Conservation (phyloP, 1,140 invertebrate genomes). For the Magallana gigas region DNA sequence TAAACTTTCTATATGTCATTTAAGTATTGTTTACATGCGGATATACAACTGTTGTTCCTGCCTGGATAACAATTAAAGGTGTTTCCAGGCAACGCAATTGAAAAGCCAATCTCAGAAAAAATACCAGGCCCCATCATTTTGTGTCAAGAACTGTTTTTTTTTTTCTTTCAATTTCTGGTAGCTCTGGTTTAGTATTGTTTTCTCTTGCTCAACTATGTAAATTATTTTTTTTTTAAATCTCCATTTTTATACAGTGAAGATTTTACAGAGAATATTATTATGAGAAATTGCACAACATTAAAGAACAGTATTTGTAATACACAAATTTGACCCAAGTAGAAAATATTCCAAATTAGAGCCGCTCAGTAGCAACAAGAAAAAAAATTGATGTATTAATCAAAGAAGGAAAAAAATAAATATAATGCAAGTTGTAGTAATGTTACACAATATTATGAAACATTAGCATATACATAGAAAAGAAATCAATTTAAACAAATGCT, state of each 20-base stretch:
- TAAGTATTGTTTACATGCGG: slow-evolving; percentile 15
- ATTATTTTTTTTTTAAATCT: background rate
- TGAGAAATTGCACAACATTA: background rate
- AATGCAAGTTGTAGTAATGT: background rate
- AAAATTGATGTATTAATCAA: background rate
- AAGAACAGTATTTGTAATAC: slow-evolving; percentile 4
- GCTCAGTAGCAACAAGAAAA: background rate
- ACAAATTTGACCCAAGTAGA: background rate
- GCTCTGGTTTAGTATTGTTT: background rate
- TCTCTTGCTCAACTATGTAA: background rate
- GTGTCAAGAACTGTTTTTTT: slow-evolving; percentile 1
- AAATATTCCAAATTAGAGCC: background rate
- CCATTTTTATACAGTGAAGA: background rate
- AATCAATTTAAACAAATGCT: background rate
- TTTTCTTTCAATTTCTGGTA: background rate
- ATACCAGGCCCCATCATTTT: background rate
- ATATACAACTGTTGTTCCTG: background rate
- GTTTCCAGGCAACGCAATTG: background rate
- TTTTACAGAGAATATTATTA: background rate
- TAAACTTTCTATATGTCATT: slow-evolving; percentile 29
- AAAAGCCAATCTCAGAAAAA: background rate
- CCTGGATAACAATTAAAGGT: background rate
- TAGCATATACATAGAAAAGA: background rate
- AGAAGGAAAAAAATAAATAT: background rate
- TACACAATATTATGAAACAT: background rate